phyloP scores from a whole-genome alignment of 2,113 vertebrate species.

The Syrmaticus mikado region DNA sequence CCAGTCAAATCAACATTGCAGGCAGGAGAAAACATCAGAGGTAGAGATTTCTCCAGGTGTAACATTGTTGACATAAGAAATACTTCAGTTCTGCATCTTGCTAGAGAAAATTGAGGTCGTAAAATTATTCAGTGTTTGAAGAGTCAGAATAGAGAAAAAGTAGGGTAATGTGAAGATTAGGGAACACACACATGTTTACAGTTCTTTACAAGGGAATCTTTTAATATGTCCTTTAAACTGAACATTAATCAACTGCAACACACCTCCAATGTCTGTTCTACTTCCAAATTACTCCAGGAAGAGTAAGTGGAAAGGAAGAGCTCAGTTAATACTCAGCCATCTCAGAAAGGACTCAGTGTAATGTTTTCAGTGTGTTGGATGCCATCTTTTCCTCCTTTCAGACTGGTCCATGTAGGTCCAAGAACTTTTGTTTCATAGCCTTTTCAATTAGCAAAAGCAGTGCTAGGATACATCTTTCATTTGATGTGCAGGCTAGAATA shows the following conservation, averaged over 20 bases:
- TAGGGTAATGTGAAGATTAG: not conserved
- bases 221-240: not conserved
- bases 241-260: not conserved
- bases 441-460: constrained; percentile 11
- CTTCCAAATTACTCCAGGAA: not conserved
- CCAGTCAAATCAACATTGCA: not conserved
- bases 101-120: not conserved
- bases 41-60: not conserved
- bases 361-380: not conserved
- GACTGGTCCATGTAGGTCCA: not conserved
- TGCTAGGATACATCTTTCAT: not conserved
- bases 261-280: not conserved
- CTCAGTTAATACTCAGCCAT: not conserved
- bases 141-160: not conserved
- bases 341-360: not conserved
- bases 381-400: not conserved
- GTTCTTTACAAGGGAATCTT: not conserved
- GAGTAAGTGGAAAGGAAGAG: not conserved
- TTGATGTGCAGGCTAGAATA: constrained; percentile 13
- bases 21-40: not conserved
- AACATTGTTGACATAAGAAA: not conserved
- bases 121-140: not conserved
- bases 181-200: not conserved
- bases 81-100: not conserved
- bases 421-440: constrained; percentile 37